Evolutionary conservation across 2,113 vertebrate genomes (phyloP).

Genomic region (Saguinus imperator): DNA sequence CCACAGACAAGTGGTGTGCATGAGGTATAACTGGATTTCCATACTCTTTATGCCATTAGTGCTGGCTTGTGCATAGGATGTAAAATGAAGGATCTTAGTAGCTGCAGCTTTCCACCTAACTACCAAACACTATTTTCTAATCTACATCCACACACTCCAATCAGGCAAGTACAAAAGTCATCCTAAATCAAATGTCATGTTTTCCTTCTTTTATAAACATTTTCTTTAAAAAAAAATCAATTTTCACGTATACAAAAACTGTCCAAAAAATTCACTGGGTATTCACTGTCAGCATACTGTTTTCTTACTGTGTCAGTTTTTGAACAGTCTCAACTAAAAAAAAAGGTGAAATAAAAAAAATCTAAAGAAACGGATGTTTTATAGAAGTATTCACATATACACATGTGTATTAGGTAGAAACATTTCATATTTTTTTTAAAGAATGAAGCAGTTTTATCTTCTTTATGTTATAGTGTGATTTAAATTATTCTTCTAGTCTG

Average conservation of each 20-base stretch:
- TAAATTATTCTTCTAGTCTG: constrained; percentile 82
- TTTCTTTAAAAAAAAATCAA: neutral
- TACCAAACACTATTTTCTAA: neutral
- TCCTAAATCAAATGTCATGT: neutral
- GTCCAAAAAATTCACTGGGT: neutral
- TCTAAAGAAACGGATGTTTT: neutral
- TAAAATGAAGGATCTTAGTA: neutral
- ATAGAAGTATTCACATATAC: neutral
- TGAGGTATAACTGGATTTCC: rapidly evolving
- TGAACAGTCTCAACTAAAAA: neutral
- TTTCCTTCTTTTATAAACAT: neutral
- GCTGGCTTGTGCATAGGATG: rapidly evolving
- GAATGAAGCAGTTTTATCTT: constrained; percentile 60
- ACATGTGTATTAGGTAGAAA: neutral
- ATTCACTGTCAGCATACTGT: neutral
- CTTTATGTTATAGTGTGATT: constrained; percentile 55
- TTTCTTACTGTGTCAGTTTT: neutral
- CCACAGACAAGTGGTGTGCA: neutral
- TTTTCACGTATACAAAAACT: neutral
- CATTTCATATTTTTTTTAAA: constrained; percentile 36
- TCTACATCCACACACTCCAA: rapidly evolving
- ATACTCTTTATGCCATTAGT: rapidly evolving
- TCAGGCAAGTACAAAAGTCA: neutral
- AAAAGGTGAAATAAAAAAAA: neutral
- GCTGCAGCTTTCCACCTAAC: neutral